These are phyloP conservation scores for Alcedo quadribrachys DNA, from an alignment of 2,797 vertebrate genomes.

Conservation along the genomic window DNA sequence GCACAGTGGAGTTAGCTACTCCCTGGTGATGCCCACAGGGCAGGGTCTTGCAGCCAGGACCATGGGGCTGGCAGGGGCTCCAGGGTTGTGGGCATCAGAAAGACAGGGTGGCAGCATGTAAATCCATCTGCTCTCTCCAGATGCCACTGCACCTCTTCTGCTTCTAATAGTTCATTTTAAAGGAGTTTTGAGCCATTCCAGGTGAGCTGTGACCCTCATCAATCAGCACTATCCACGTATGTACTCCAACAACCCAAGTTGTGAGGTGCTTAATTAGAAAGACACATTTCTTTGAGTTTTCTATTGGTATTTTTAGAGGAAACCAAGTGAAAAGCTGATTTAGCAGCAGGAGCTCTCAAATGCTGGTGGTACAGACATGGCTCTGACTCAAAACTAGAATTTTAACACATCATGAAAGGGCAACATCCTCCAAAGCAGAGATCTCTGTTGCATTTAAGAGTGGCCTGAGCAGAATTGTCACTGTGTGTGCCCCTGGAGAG, in stretches of 20 bases:
- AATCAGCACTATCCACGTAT: not conserved
- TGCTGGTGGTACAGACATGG: not conserved
- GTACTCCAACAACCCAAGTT: not conserved
- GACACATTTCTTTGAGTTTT: not conserved
- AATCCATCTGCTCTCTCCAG: not conserved
- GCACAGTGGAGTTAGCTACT: not conserved
- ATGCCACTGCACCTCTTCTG: not conserved
- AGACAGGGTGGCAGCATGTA: not conserved
- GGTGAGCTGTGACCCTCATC: not conserved
- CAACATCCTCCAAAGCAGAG: not conserved
- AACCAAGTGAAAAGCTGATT: not conserved
- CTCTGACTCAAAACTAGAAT: not conserved
- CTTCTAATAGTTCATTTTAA: not conserved
- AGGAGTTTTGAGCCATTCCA: not conserved
- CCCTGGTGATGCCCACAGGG: accelerated
- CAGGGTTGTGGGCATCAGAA: not conserved
- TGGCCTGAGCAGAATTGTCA: not conserved
- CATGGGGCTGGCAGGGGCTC: no score
- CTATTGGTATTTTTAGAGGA: not conserved
- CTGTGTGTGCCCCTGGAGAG: not conserved
- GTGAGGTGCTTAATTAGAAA: not conserved
- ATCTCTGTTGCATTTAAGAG: not conserved
- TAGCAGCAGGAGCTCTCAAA: not conserved
- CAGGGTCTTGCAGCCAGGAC: not conserved
- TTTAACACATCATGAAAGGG: not conserved